Evolutionary conservation across 2,888 invertebrate genomes (phyloP).

Genomic region (Sminthurides aquaticus): DNA sequence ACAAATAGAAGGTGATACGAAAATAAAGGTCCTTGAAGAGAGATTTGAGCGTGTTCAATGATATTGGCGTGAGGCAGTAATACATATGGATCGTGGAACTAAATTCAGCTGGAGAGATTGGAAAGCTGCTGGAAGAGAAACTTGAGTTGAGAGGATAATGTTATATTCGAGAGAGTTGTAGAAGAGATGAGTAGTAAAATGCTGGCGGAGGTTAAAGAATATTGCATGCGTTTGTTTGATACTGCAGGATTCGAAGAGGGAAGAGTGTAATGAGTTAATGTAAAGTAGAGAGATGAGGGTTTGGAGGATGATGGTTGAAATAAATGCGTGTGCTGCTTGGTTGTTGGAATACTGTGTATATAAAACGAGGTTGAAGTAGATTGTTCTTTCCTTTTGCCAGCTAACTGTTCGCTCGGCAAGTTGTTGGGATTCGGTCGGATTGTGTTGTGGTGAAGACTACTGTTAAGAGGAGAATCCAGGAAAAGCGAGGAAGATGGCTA

Average conservation of each 20-base stretch:
- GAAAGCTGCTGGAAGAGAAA: neutral
- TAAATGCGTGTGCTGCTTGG: no score
- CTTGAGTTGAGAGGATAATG: neutral
- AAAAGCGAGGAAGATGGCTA: neutral
- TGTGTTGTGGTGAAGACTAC: neutral
- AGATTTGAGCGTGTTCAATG: neutral
- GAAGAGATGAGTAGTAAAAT: neutral
- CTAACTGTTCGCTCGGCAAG: constrained; percentile 2
- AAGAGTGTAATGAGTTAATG: no score
- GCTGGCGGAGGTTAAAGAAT: neutral
- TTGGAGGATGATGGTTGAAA: no score
- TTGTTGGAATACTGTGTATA: no score
- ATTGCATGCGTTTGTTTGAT: neutral
- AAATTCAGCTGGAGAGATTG: neutral
- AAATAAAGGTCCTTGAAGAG: neutral
- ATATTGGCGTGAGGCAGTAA: neutral
- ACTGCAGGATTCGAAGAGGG: no score
- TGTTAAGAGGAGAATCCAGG: neutral
- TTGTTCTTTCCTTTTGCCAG: constrained; percentile 1
- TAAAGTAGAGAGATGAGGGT: no score
- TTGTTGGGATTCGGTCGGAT: neutral
- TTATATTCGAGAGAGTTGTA: neutral
- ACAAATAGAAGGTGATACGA: neutral
- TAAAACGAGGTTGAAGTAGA: neutral
- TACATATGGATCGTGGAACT: neutral